These are phyloP conservation scores for Noctua comes DNA, from an alignment of 2,888 invertebrate genomes.

Conservation along the genomic window DNA sequence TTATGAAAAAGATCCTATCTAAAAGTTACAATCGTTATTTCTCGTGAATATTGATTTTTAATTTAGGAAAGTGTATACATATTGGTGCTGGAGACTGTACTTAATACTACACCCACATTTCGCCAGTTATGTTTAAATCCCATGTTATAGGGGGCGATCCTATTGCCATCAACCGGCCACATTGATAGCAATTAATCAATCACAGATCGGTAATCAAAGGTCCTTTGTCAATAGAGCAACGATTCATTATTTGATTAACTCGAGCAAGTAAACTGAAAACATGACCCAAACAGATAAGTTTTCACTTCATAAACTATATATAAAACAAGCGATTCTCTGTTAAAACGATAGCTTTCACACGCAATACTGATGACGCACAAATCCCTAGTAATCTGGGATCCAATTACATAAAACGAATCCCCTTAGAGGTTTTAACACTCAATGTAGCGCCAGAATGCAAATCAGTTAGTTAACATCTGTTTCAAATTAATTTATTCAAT, in stretches of 20 bases:
- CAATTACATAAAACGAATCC: slow-evolving; percentile 70
- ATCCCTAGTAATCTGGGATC: slow-evolving; percentile 67
- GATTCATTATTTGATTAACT: background rate
- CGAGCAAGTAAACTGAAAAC: slow-evolving; percentile 27
- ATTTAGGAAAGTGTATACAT: too few relatives aligned
- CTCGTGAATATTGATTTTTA: too few relatives aligned
- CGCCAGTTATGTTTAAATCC: too few relatives aligned
- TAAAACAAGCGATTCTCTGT: slow-evolving; percentile 39
- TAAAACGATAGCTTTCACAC: slow-evolving; percentile 55
- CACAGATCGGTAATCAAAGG: background rate
- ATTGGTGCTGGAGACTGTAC: too few relatives aligned
- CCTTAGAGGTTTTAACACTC: slow-evolving; percentile 70
- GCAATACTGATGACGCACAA: slow-evolving; percentile 59
- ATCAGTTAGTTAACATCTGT: slow-evolving; percentile 64
- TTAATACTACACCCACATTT: too few relatives aligned
- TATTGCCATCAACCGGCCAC: too few relatives aligned
- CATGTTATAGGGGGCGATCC: too few relatives aligned
- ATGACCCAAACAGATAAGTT: slow-evolving; percentile 24
- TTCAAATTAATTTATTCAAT: slow-evolving; percentile 65
- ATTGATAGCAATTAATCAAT: background rate
- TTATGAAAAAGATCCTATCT: too few relatives aligned
- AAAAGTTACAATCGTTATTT: too few relatives aligned
- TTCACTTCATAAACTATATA: slow-evolving; percentile 39
- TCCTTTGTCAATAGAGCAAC: background rate
- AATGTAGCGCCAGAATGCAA: slow-evolving; percentile 63